Evolutionary conservation across 2,797 vertebrate species (phyloP).

Genomic region (Xyrichtys novacula): DNA sequence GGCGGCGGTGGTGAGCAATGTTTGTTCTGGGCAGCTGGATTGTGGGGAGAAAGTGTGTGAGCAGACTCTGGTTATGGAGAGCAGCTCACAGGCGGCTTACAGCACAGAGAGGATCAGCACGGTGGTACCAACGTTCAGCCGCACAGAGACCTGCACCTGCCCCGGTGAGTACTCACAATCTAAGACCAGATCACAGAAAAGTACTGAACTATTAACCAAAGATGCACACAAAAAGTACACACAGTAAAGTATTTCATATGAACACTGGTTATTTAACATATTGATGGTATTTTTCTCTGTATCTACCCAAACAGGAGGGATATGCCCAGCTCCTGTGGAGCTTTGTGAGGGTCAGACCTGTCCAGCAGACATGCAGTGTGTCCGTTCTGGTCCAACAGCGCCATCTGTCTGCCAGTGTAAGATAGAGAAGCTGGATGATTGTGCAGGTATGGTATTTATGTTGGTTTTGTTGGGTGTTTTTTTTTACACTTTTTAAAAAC

Average conservation of each 20-base stretch:
- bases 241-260: not conserved
- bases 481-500: too few relatives aligned
- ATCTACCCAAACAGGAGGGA: constrained; percentile 81
- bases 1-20: constrained; percentile 84
- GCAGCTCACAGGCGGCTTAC: constrained; percentile 86
- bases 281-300: not conserved
- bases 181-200: not conserved
- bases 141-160: constrained; percentile 80
- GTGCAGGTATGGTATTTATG: constrained; percentile 89
- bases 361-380: constrained; percentile 92
- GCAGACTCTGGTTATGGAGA: constrained; percentile 87
- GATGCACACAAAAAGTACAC: not conserved
- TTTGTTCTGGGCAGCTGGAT: constrained; percentile 87
- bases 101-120: constrained; percentile 94
- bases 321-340: constrained; percentile 83
- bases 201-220: not conserved
- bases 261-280: not conserved
- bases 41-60: constrained; percentile 92
- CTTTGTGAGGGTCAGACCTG: constrained; percentile 91
- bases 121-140: constrained; percentile 86
- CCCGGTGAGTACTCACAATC: constrained; percentile 66
- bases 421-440: constrained; percentile 84
- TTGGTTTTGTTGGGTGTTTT: too few relatives aligned
- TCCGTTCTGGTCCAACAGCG: constrained; percentile 85
- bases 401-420: constrained; percentile 93